Evolutionary conservation across 2,888 invertebrate species (phyloP).

Genomic region (Acanthosoma haemorrhoidale): DNA sequence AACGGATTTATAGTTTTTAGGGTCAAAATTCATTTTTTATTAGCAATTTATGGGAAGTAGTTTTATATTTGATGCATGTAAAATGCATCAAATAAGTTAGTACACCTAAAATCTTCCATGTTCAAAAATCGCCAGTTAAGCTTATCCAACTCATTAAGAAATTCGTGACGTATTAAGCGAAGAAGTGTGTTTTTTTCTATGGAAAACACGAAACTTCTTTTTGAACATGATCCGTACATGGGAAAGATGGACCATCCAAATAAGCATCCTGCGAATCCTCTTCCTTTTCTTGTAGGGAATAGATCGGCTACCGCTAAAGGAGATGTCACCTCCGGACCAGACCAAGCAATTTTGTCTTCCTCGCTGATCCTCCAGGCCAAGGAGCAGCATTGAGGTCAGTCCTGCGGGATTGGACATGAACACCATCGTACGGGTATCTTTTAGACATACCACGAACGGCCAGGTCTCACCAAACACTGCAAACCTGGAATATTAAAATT

Average conservation of each 20-base stretch:
- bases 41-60: too few relatives aligned
- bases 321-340: neutral
- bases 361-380: neutral
- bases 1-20: too few relatives aligned
- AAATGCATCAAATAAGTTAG: too few relatives aligned
- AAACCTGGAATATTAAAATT: neutral
- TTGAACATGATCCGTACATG: too few relatives aligned
- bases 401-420: conserved; percentile 23
- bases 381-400: conserved; percentile 12
- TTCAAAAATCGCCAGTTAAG: too few relatives aligned
- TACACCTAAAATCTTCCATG: too few relatives aligned
- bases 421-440: neutral
- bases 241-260: neutral
- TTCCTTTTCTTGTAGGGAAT: neutral
- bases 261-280: neutral
- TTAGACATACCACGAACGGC: conserved; percentile 18
- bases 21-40: too few relatives aligned
- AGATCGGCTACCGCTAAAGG: neutral
- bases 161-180: too few relatives aligned
- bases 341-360: neutral
- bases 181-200: too few relatives aligned
- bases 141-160: too few relatives aligned
- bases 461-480: neutral
- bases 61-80: too few relatives aligned
- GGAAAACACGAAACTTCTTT: neutral